These are phyloP conservation scores for Catocala sponsa DNA, from an alignment of 2,888 invertebrate species.

Conservation along the genomic window DNA sequence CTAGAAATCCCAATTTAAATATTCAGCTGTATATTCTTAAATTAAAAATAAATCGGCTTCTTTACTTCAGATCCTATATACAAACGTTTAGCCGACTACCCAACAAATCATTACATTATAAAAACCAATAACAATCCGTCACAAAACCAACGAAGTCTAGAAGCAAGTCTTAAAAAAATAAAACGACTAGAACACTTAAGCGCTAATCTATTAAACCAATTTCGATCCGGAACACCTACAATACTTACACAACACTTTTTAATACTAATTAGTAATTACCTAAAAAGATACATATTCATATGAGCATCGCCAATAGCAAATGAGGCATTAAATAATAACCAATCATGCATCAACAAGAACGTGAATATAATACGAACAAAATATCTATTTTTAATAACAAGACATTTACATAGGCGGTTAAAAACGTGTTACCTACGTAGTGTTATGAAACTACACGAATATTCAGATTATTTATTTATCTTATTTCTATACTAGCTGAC, in stretches of 20 bases:
- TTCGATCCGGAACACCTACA: background rate
- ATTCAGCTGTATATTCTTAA: too few species aligned
- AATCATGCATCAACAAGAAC: constrained; percentile 28
- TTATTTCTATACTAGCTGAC: background rate
- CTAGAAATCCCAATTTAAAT: too few species aligned
- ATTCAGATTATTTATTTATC: background rate
- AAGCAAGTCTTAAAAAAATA: too few species aligned
- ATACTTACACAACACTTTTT: background rate
- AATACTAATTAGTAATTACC: constrained; percentile 1
- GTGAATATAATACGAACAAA: constrained; percentile 11
- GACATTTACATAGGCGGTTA: background rate
- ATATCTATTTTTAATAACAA: constrained; percentile 5
- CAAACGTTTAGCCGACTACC: too few species aligned
- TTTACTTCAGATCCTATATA: too few species aligned
- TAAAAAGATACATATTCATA: constrained; percentile 15
- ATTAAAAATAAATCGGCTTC: too few species aligned
- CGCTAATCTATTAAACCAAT: background rate
- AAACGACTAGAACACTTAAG: too few species aligned
- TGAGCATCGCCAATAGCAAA: constrained; percentile 10
- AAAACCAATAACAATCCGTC: too few species aligned
- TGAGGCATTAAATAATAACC: constrained; percentile 34
- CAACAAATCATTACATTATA: too few species aligned
- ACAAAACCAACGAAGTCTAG: too few species aligned
- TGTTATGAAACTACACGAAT: background rate
- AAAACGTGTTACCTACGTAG: background rate